A percentile compares a stretch with the other conserved stretches of the same genome.
Conservation (phyloP, 2,113 vertebrate species). For the Pseudorasbora parva region DNA sequence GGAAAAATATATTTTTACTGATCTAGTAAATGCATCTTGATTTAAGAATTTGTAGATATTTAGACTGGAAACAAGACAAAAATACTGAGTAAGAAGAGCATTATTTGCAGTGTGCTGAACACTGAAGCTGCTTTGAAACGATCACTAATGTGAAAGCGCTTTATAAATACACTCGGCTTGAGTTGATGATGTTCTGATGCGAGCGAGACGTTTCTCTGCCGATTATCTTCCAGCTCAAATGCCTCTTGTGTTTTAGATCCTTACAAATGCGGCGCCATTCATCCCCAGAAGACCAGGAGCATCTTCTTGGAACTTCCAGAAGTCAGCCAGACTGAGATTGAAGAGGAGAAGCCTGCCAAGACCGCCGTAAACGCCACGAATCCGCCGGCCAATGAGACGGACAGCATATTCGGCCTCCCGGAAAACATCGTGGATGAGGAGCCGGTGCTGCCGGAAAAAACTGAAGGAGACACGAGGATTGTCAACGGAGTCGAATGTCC, state of each 20-base stretch:
- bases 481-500: slow-evolving; percentile 81
- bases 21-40: no score
- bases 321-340: background rate
- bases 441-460: fast-evolving
- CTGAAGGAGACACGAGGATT: slow-evolving; percentile 61
- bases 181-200: background rate
- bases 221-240: background rate
- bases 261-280: slow-evolving; percentile 59
- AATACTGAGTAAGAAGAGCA: no score
- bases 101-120: no score
- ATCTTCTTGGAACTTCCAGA: slow-evolving; percentile 22
- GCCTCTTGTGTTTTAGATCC: slow-evolving; percentile 42
- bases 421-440: background rate
- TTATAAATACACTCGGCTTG: no score
- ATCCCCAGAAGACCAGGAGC: slow-evolving; percentile 44
- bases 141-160: no score
- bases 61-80: no score
- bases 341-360: background rate
- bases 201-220: background rate
- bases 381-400: background rate
- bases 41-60: no score
- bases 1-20: no score
- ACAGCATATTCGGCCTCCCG: background rate
- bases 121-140: no score
- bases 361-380: background rate